phyloP scores from a whole-genome alignment of 2,888 invertebrate species.

The Glaucopsyche alexis region DNA sequence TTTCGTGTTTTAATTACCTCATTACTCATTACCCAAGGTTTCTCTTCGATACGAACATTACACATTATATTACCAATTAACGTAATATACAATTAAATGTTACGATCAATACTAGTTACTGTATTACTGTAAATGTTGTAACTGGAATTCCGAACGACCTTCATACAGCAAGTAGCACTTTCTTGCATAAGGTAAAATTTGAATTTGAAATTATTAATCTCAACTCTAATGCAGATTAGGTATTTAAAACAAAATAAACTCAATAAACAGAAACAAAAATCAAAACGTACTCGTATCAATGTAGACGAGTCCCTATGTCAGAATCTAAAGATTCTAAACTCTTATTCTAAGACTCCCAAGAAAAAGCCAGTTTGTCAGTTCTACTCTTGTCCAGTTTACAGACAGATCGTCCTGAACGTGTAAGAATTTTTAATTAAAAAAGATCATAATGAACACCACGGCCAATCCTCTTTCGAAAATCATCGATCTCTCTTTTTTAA shows the following conservation, averaged over 20 bases:
- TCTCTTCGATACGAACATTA: background rate
- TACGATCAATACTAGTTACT: constrained; percentile 4
- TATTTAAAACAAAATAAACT: background rate
- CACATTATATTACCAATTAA: background rate
- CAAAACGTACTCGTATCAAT: background rate
- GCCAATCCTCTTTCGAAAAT: too few species aligned
- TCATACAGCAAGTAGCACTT: background rate
- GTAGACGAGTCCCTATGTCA: background rate
- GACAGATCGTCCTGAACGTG: too few species aligned
- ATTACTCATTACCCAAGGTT: background rate
- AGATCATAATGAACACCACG: too few species aligned
- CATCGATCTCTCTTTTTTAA: too few species aligned
- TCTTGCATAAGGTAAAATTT: constrained; percentile 7
- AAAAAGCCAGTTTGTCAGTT: too few species aligned
- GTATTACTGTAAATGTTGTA: background rate
- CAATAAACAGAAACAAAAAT: background rate
- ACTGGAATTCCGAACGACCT: constrained; percentile 6
- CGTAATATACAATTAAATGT: background rate
- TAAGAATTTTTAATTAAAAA: too few species aligned
- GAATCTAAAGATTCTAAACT: too few species aligned
- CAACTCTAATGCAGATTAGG: too few species aligned
- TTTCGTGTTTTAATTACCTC: background rate
- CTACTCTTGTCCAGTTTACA: too few species aligned
- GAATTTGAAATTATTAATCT: background rate
- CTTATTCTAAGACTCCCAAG: too few species aligned